These are phyloP conservation scores for Synanthedon formicaeformis DNA, from an alignment of 2,888 invertebrate genomes.

Conservation along the genomic window DNA sequence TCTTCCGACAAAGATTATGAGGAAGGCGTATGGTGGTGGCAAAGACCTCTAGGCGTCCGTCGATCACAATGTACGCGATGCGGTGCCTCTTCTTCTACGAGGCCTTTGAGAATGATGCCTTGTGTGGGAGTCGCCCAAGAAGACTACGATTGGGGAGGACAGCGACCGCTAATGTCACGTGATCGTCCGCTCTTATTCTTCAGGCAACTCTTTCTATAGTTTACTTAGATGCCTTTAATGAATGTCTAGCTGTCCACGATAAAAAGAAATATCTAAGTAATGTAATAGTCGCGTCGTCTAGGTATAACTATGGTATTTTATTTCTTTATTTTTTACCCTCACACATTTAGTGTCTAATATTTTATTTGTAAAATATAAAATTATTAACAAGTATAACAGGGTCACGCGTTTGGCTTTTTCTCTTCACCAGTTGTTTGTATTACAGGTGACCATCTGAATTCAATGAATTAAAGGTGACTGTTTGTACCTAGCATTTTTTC, in stretches of 20 bases:
- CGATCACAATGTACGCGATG: constrained; percentile 40
- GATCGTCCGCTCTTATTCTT: constrained; percentile 54
- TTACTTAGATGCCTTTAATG: neutral
- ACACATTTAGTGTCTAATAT: too few relatives aligned
- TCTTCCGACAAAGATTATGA: neutral
- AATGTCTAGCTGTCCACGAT: too few relatives aligned
- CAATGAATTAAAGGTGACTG: too few relatives aligned
- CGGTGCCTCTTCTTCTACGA: constrained; percentile 42
- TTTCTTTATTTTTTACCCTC: too few relatives aligned
- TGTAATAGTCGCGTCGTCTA: neutral
- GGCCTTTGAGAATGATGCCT: constrained; percentile 45
- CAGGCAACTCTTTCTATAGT: constrained; percentile 47
- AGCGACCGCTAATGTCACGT: constrained; percentile 35
- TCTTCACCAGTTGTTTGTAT: too few relatives aligned
- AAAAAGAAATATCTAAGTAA: neutral
- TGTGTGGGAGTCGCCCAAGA: constrained; percentile 32
- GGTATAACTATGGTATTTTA: too few relatives aligned
- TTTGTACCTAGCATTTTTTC: too few relatives aligned
- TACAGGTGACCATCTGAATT: too few relatives aligned
- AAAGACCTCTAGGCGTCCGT: constrained; percentile 36
- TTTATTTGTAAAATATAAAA: too few relatives aligned
- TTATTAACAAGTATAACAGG: too few relatives aligned
- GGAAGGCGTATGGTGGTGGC: constrained; percentile 36
- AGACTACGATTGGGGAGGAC: constrained; percentile 10
- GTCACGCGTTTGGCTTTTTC: too few relatives aligned